phyloP scores from a whole-genome alignment of 2,888 invertebrate genomes.

The Ischnus inquisitorius region DNA sequence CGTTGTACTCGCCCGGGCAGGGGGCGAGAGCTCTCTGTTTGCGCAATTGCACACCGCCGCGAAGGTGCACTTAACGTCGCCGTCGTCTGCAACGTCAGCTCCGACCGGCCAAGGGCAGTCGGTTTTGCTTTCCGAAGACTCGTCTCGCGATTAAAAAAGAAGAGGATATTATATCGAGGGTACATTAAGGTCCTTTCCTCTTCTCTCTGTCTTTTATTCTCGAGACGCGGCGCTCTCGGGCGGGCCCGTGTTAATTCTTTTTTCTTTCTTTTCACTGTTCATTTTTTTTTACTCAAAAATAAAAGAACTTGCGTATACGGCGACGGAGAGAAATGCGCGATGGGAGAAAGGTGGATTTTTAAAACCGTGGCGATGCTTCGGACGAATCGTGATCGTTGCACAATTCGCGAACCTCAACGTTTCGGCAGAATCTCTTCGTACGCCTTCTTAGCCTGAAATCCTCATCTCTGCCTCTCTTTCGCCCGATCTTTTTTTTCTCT shows the following conservation, averaged over 20 bases:
- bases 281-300: conserved; percentile 7
- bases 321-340: conserved; percentile 45
- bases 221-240: conserved; percentile 50
- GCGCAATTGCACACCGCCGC: conserved; percentile 59
- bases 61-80: conserved; percentile 67
- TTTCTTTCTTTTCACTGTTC: conserved; percentile 21
- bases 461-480: conserved; percentile 3
- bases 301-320: conserved; percentile 33
- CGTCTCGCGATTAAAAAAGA: conserved; percentile 60
- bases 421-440: conserved; percentile 62
- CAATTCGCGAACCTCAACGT: conserved; percentile 53
- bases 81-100: conserved; percentile 53
- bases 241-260: conserved; percentile 57
- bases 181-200: conserved; percentile 67
- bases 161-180: conserved; percentile 70
- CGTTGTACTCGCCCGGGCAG: conserved; percentile 44
- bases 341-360: conserved; percentile 62
- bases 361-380: conserved; percentile 40
- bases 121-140: conserved; percentile 66
- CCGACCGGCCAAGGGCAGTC: conserved; percentile 71
- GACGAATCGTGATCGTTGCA: conserved; percentile 46
- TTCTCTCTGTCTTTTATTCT: conserved; percentile 42
- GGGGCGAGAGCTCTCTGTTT: conserved; percentile 57
- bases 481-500: conserved; percentile 3
- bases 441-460: conserved; percentile 55